Percentiles rank a stretch among this genome's conserved stretches.
Conservation (phyloP, 2,113 vertebrate genomes). For the Pteruthius melanotis region DNA sequence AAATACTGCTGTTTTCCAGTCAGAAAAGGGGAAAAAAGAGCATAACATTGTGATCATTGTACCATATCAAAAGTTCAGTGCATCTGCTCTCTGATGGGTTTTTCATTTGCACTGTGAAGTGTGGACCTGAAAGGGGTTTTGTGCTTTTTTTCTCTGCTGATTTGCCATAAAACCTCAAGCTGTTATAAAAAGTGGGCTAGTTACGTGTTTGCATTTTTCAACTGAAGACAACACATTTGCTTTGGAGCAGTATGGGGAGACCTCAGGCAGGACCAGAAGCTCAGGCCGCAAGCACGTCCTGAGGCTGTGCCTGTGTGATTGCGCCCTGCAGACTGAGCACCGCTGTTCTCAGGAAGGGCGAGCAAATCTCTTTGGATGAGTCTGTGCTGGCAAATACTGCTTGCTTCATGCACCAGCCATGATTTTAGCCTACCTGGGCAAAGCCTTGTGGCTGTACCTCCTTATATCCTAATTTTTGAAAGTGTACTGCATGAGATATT, state of each 20-base stretch:
- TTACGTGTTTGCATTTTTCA: not conserved
- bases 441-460: not conserved
- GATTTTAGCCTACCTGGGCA: not conserved
- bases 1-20: not conserved
- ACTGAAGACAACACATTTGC: not conserved
- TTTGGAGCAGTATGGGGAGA: not conserved
- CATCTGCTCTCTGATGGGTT: not conserved
- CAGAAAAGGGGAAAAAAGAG: not conserved
- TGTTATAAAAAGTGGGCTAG: not conserved
- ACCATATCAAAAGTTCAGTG: not conserved
- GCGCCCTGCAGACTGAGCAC: not conserved
- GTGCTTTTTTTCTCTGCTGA: not conserved
- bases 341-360: not conserved
- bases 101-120: not conserved
- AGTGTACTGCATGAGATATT: not conserved
- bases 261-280: not conserved
- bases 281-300: not conserved
- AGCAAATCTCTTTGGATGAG: not conserved
- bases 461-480: not conserved
- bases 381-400: not conserved
- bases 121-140: not conserved
- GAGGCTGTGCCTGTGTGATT: not conserved
- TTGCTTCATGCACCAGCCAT: not conserved
- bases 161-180: not conserved
- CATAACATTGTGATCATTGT: not conserved